Percentiles rank a stretch among this genome's conserved stretches.
phyloP scores from a whole-genome alignment of 2,888 invertebrate species.

The Dicroscelio sp. region DNA sequence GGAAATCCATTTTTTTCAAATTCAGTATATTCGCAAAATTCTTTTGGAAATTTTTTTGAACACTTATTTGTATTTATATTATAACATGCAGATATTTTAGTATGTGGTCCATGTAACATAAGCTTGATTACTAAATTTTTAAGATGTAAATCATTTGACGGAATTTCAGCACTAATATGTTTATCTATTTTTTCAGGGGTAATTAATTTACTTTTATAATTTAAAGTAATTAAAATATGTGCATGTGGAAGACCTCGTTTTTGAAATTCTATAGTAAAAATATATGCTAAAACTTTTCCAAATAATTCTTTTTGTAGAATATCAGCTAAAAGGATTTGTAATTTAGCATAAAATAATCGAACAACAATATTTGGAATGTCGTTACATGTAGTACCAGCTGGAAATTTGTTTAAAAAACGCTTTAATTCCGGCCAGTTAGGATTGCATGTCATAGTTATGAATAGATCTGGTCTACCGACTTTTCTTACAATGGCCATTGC shows the following conservation, averaged over 20 bases:
- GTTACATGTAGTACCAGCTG: too few relatives aligned
- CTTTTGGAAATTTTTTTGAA: constrained; percentile 30
- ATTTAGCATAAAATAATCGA: constrained; percentile 7
- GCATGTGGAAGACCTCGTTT: constrained; percentile 10
- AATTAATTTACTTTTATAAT: neutral
- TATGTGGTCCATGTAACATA: constrained; percentile 35
- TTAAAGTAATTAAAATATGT: too few relatives aligned
- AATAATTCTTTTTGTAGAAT: neutral
- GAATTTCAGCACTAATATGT: too few relatives aligned
- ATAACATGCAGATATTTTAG: neutral
- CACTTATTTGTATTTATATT: neutral
- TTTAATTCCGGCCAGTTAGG: constrained; percentile 37
- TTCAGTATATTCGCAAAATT: constrained; percentile 14
- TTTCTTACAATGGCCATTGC: constrained; percentile 30
- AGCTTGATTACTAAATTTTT: constrained; percentile 29
- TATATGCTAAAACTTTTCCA: neutral
- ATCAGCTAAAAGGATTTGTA: neutral
- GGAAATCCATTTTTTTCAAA: constrained; percentile 37
- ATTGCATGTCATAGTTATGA: too few relatives aligned
- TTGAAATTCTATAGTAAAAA: constrained; percentile 8
- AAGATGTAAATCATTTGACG: neutral
- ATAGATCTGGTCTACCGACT: constrained; percentile 3
- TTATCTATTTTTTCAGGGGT: neutral
- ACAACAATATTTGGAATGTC: too few relatives aligned
- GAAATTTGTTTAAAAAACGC: neutral